Base-by-base conservation (phyloP, 2,113 vertebrate species). In the Proterorhinus semilunaris region DNA sequence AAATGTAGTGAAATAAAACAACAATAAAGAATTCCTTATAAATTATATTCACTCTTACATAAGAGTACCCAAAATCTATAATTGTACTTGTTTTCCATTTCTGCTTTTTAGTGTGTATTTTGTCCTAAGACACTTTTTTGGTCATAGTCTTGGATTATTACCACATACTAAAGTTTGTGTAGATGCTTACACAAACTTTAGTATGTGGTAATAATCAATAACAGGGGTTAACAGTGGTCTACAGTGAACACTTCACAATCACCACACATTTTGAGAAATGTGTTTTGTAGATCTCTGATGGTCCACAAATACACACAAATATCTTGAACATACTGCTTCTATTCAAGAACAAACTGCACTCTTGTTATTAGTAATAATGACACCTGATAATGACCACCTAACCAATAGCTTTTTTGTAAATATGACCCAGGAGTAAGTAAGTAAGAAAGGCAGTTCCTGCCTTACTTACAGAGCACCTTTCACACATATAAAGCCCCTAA, bases 181-280 rank as follows among this genome's bases (percentile, higher is more conserved):
- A 58, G 21, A 1, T 67, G 66, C 83, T 79, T 72, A 69, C 71
- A 59, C 64, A 7, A 69, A 53, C 15, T 73, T 47, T 69, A 80
- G 70, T 65, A 48, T 46, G 77, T 76, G 74, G 68, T 86, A 78
- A 88, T 79, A 36, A 36, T 66, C 83, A 84, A 72, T 80, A 79
- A 63, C 47, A 71, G 27, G 4, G 27, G 73, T 45, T 53, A 66
- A 87, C 79, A 79, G 73, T 78, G 74, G 73, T 17, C 54, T 12
- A 72, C 79, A 81, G 79, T 87, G 74, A 65, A 62, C 64, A 68
- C 36, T 47, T 17, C 65, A 61, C 58, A 46, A 58, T 16, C 44
- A 64, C 63, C 72, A 71, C 66, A 52, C 62, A 27, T 71, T 74
- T 76, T 68, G 70, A 73, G 76, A 76, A 72, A 59, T 21, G n/a